Conservation (phyloP, 2,113 vertebrate species). For the Hucho hucho region DNA sequence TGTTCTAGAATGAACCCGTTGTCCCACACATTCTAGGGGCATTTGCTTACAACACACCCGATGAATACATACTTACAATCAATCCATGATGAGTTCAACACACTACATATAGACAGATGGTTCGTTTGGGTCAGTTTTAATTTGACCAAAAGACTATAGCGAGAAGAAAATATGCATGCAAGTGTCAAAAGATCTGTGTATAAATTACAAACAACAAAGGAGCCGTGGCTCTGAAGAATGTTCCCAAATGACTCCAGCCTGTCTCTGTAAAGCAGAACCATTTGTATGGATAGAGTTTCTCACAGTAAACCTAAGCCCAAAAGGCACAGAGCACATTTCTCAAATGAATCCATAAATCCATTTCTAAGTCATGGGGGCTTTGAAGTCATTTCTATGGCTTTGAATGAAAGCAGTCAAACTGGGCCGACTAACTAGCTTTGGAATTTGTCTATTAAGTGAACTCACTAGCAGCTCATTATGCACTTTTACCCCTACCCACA, state of each 20-base stretch:
- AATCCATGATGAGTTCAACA: not conserved
- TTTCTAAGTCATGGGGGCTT: constrained; percentile 30
- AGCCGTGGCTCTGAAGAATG: constrained; percentile 3
- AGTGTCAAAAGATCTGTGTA: constrained; percentile 20
- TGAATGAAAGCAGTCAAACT: not conserved
- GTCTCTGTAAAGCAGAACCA: constrained; percentile 9
- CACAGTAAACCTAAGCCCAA: constrained; percentile 14
- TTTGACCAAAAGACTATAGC: not conserved
- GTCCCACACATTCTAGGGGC: not conserved
- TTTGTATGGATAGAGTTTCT: constrained; percentile 15
- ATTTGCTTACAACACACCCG: not conserved
- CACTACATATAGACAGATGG: not conserved
- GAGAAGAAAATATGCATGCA: not conserved
- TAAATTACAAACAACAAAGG: constrained; percentile 17
- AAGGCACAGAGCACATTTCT: constrained; percentile 23
- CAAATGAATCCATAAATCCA: constrained; percentile 25
- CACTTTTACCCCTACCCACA: not conserved
- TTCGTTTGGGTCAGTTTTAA: not conserved
- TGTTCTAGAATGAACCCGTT: not conserved
- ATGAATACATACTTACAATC: not conserved
- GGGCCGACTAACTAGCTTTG: not conserved
- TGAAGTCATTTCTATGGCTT: constrained; percentile 8
- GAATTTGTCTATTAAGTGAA: not conserved
- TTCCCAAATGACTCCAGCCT: constrained; percentile 26
- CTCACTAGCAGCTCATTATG: not conserved